Conservation (phyloP, 1,140 invertebrate genomes). For the Agrypnia vestita region DNA sequence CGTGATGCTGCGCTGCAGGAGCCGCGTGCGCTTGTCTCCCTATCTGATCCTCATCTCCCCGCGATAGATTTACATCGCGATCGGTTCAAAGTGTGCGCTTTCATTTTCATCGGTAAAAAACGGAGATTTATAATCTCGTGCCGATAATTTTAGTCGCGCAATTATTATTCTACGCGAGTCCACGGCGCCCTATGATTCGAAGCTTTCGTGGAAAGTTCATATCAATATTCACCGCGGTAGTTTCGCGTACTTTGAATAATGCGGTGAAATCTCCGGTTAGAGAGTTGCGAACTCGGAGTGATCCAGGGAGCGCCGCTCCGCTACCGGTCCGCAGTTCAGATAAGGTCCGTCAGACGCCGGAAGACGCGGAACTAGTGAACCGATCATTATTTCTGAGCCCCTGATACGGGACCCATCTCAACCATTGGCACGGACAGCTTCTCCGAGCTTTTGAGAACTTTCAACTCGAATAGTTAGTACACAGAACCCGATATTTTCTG, state of each 20-base stretch:
- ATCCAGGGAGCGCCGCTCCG: neutral
- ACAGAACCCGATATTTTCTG: neutral
- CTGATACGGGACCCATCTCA: slow-evolving; percentile 38
- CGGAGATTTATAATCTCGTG: neutral
- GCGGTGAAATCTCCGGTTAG: neutral
- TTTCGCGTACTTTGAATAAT: slow-evolving; percentile 2
- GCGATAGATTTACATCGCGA: slow-evolving; percentile 32
- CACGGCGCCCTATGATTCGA: neutral
- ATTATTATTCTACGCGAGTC: too few species aligned
- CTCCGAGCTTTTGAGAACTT: neutral
- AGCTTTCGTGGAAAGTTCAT: slow-evolving; percentile 10
- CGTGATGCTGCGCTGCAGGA: slow-evolving; percentile 35
- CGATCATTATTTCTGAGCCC: slow-evolving; percentile 42
- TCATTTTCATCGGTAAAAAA: neutral
- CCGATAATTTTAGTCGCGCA: too few species aligned
- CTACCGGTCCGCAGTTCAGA: neutral
- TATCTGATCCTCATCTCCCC: slow-evolving; percentile 16
- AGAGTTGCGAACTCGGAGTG: slow-evolving; percentile 4
- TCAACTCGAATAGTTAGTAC: neutral
- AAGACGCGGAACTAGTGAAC: slow-evolving; percentile 20
- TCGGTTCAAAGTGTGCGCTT: slow-evolving; percentile 7
- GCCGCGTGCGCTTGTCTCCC: slow-evolving; percentile 26
- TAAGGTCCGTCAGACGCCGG: slow-evolving; percentile 36
- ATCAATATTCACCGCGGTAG: slow-evolving; percentile 18
- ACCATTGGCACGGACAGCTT: slow-evolving; percentile 35